phyloP scores from a whole-genome alignment of 1,140 invertebrate genomes.

The Mesaphorura yosii region DNA sequence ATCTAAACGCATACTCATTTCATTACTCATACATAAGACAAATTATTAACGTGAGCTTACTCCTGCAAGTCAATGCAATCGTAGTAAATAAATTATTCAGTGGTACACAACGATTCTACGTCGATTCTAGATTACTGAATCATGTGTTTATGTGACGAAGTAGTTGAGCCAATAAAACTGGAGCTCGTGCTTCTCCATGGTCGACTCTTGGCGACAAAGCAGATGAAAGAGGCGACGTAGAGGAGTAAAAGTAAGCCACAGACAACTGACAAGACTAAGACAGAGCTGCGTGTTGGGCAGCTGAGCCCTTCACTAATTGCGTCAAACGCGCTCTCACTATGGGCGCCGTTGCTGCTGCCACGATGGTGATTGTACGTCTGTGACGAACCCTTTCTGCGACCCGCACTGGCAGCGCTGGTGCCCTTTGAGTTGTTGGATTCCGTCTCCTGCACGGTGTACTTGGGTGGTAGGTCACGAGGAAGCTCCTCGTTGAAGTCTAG shows the following conservation, averaged over 20 bases:
- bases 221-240: conserved; percentile 43
- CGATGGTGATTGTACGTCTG: not conserved
- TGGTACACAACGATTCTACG: too few species aligned
- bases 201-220: conserved; percentile 33
- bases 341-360: not conserved
- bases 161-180: conserved; percentile 6
- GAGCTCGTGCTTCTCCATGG: conserved; percentile 29
- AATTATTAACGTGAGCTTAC: too few species aligned
- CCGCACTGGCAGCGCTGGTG: not conserved
- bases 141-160: conserved; percentile 30
- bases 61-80: too few species aligned
- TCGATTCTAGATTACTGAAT: conserved; percentile 30
- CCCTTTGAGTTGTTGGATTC: not conserved
- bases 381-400: not conserved
- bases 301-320: not conserved
- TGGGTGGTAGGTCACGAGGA: conserved; percentile 19
- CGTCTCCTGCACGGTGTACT: conserved; percentile 14
- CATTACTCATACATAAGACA: too few species aligned
- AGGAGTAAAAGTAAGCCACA: conserved; percentile 78
- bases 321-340: not conserved
- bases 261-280: conserved; percentile 73
- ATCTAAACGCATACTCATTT: too few species aligned
- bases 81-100: too few species aligned
- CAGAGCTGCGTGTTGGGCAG: conserved; percentile 79
- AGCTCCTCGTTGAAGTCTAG: conserved; percentile 38